These are phyloP conservation scores for Halcyon malimbica DNA, from an alignment of 2,113 vertebrate genomes.

Conservation along the genomic window DNA sequence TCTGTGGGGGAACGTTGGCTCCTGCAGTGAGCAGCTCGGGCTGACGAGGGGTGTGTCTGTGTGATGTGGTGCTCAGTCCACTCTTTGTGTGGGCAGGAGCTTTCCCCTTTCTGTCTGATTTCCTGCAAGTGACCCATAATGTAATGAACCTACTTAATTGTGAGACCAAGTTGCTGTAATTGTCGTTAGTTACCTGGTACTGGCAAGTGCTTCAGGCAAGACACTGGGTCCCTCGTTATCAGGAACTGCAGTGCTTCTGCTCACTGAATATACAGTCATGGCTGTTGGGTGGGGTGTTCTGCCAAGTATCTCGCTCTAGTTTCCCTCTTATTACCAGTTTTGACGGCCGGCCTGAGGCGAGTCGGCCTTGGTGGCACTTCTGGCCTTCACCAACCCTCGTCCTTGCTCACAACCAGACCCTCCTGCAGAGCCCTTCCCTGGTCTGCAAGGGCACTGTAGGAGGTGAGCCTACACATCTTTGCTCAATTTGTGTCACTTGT, in stretches of 20 bases:
- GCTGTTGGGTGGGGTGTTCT: background rate
- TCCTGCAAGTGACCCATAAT: background rate
- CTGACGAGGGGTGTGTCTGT: background rate
- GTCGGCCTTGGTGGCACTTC: too few relatives aligned
- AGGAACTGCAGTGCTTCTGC: background rate
- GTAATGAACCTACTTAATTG: background rate
- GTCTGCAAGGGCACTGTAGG: too few relatives aligned
- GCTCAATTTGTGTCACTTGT: too few relatives aligned
- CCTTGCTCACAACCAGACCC: too few relatives aligned
- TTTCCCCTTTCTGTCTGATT: background rate
- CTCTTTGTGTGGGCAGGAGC: background rate
- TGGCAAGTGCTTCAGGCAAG: background rate
- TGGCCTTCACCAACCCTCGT: too few relatives aligned
- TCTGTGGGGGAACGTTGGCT: background rate
- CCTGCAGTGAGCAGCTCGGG: background rate
- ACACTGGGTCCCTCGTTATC: background rate
- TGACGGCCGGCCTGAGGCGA: too few relatives aligned
- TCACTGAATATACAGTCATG: background rate
- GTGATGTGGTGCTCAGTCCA: background rate
- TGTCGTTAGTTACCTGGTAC: background rate
- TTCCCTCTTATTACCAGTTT: background rate
- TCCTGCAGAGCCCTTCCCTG: too few relatives aligned
- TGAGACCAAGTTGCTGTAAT: background rate
- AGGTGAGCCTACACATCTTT: too few relatives aligned
- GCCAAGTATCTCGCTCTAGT: background rate